Evolutionary conservation across 2,888 invertebrate genomes (phyloP).

Genomic region (Boloria selene): DNA sequence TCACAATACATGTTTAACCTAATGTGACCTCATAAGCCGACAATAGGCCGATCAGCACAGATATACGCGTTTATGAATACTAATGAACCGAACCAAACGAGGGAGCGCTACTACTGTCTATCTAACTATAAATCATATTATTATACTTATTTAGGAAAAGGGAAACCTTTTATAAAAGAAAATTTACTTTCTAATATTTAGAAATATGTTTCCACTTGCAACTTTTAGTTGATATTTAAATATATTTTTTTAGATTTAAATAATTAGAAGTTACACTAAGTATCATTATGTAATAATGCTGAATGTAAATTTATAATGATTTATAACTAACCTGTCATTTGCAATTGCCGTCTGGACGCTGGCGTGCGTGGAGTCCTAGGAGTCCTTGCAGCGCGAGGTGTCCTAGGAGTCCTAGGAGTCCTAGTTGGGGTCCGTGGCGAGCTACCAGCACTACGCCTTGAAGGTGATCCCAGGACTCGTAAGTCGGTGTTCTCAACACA

Average conservation of each 20-base stretch:
- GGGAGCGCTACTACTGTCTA: slow-evolving; percentile 29
- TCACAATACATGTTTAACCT: slow-evolving; percentile 27
- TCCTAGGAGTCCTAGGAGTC: slow-evolving; percentile 57
- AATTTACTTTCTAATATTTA: neutral
- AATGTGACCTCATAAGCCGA: slow-evolving; percentile 32
- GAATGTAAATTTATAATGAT: neutral
- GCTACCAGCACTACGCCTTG: slow-evolving; percentile 60
- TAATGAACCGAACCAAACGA: slow-evolving; percentile 26
- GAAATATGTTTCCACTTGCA: neutral
- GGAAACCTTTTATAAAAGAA: neutral
- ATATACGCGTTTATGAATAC: slow-evolving; percentile 33
- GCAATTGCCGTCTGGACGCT: slow-evolving; percentile 77
- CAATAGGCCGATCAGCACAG: slow-evolving; percentile 30
- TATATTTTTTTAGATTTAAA: no score
- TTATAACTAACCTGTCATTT: slow-evolving; percentile 74
- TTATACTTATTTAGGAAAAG: slow-evolving; percentile 8
- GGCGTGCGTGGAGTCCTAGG: slow-evolving; percentile 75
- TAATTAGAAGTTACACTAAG: no score
- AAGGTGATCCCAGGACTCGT: slow-evolving; percentile 69
- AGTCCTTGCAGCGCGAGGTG: slow-evolving; percentile 66
- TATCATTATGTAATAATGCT: no score
- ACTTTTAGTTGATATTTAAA: no score
- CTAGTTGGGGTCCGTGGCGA: slow-evolving; percentile 64
- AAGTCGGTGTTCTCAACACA: slow-evolving; percentile 72
- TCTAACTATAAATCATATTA: slow-evolving; percentile 9